Conservation (phyloP, 2,888 invertebrate genomes). For the Apantesis nais region DNA sequence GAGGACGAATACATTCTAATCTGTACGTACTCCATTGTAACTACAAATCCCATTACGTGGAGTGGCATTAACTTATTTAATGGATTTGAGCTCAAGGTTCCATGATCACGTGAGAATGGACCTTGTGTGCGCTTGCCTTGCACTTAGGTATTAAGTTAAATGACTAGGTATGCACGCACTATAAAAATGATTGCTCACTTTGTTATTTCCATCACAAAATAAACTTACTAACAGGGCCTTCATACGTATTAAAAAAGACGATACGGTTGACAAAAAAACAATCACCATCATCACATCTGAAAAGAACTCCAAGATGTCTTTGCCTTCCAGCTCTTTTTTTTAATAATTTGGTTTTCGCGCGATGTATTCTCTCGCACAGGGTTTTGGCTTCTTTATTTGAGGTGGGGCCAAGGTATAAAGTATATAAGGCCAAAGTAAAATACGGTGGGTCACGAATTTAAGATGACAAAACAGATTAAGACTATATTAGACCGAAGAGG, state of each 20-base stretch:
- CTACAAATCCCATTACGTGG: slow-evolving; percentile 30
- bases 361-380: background rate
- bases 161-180: background rate
- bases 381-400: too few relatives aligned
- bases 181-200: slow-evolving; percentile 1
- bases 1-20: background rate
- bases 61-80: slow-evolving; percentile 30
- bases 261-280: background rate
- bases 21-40: slow-evolving; percentile 18
- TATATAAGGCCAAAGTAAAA: too few relatives aligned
- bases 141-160: slow-evolving; percentile 21
- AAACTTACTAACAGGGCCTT: background rate
- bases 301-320: background rate
- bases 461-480: too few relatives aligned
- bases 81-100: slow-evolving; percentile 39
- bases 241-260: background rate
- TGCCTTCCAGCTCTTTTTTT: background rate
- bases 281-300: background rate
- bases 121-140: slow-evolving; percentile 39
- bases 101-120: slow-evolving; percentile 34
- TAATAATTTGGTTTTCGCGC: background rate
- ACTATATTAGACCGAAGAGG: too few relatives aligned
- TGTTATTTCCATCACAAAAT: slow-evolving; percentile 30
- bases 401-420: too few relatives aligned
- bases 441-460: too few relatives aligned